phyloP scores from a whole-genome alignment of 2,797 vertebrate species.

The Okamejei kenojei region DNA sequence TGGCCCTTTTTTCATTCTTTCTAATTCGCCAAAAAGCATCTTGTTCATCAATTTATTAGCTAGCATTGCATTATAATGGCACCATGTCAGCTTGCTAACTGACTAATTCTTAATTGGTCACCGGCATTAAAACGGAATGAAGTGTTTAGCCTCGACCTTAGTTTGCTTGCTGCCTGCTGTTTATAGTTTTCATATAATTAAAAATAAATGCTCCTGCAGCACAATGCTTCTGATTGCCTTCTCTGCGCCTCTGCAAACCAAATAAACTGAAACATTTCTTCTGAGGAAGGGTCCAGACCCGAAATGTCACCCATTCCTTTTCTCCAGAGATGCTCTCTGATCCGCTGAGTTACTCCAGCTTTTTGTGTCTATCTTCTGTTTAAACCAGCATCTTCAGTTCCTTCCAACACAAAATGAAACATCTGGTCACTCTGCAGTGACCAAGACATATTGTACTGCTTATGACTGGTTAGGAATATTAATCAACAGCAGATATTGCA shows the following conservation, averaged over 20 bases:
- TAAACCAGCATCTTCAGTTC: too few species aligned
- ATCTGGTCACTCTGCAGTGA: background rate
- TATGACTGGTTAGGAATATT: background rate
- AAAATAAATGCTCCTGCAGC: background rate
- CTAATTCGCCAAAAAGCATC: background rate
- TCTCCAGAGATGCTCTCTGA: too few species aligned
- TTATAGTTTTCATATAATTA: background rate
- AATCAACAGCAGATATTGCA: background rate
- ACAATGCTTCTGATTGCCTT: background rate
- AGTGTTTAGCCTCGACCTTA: background rate
- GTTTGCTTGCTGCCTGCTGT: background rate
- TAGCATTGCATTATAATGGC: slow-evolving; percentile 8
- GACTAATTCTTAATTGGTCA: background rate
- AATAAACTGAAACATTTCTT: background rate
- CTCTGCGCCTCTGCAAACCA: too few species aligned
- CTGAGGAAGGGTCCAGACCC: too few species aligned
- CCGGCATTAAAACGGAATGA: background rate
- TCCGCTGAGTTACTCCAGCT: too few species aligned
- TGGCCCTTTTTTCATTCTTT: slow-evolving; percentile 48
- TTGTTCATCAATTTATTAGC: slow-evolving; percentile 11
- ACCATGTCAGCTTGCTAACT: background rate
- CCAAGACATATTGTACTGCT: background rate
- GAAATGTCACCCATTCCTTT: too few species aligned
- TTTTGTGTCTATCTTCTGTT: too few species aligned
- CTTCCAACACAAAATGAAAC: too few species aligned